Conservation (phyloP, 2,888 invertebrate species). For the Metellina segmentata region DNA sequence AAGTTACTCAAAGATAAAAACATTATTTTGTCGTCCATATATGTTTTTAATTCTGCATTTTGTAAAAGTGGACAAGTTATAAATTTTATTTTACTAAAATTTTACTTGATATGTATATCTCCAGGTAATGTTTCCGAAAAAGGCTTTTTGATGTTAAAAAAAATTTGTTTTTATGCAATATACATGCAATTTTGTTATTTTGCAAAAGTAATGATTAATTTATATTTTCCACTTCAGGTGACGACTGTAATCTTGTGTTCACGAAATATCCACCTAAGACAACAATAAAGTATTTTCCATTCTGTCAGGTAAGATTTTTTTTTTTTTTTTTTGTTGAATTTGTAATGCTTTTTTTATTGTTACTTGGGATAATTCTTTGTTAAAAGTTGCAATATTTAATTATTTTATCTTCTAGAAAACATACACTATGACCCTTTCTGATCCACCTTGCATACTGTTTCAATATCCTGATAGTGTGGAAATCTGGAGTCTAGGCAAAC, state of each 20-base stretch:
- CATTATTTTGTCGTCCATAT: too few species aligned
- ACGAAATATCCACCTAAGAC: slow-evolving; percentile 74
- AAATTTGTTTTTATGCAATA: too few species aligned
- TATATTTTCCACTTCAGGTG: slow-evolving; percentile 43
- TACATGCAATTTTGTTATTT: not conserved
- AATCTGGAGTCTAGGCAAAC: slow-evolving; percentile 40
- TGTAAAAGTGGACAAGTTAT: too few species aligned
- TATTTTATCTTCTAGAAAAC: slow-evolving; percentile 41
- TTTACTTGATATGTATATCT: too few species aligned
- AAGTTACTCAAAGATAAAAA: too few species aligned
- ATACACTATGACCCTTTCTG: slow-evolving; percentile 27
- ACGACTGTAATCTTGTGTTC: slow-evolving; percentile 63
- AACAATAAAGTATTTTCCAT: slow-evolving; percentile 56
- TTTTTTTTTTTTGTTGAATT: not conserved
- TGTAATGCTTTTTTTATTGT: not conserved
- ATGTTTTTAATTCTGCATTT: too few species aligned
- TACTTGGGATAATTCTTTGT: not conserved
- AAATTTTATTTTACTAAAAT: too few species aligned
- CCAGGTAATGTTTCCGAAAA: too few species aligned
- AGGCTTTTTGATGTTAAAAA: too few species aligned
- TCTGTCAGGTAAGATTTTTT: slow-evolving; percentile 46
- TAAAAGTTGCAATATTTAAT: not conserved
- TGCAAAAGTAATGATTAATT: not conserved
- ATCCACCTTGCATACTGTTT: slow-evolving; percentile 52
- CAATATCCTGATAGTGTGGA: slow-evolving; percentile 56